These are phyloP conservation scores for Cromileptes altivelis DNA, from an alignment of 2,113 vertebrate genomes.

Conservation along the genomic window DNA sequence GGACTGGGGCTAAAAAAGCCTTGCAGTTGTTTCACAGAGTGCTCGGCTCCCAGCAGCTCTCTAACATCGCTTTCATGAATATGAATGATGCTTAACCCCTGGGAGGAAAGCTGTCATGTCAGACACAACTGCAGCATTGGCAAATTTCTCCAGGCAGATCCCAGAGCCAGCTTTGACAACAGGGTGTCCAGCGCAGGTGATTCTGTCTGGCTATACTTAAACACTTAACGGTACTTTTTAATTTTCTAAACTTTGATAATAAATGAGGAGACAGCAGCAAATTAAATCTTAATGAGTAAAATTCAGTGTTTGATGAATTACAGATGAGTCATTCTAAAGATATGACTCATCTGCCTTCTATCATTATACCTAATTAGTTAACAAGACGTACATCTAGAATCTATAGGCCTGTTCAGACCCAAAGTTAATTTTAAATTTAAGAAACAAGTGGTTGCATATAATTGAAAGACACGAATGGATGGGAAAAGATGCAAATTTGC, in stretches of 20 bases:
- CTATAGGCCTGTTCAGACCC: not conserved
- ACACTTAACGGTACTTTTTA: not conserved
- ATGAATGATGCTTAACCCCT: constrained; percentile 75
- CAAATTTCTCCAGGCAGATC: constrained; percentile 62
- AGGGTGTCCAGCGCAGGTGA: constrained; percentile 52
- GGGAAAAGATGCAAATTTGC: not conserved
- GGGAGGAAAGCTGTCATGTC: constrained; percentile 68
- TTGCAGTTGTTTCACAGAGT: constrained; percentile 50
- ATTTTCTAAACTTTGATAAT: constrained; percentile 1
- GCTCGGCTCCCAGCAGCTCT: constrained; percentile 55
- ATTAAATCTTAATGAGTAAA: not conserved
- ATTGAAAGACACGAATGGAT: not conserved
- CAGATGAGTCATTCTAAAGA: not conserved
- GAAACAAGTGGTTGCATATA: not conserved
- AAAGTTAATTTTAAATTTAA: not conserved
- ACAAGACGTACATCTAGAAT: not conserved
- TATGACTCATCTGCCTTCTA: not conserved
- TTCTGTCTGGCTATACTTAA: constrained; percentile 27
- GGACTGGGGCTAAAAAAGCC: constrained; percentile 33
- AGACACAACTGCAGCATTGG: constrained; percentile 67
- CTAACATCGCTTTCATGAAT: constrained; percentile 67
- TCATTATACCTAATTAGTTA: not conserved
- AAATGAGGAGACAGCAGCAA: not conserved
- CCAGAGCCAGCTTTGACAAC: constrained; percentile 47
- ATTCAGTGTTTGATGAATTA: not conserved